phyloP scores from a whole-genome alignment of 2,797 vertebrate genomes.

The Chelidonichthys spinosus region DNA sequence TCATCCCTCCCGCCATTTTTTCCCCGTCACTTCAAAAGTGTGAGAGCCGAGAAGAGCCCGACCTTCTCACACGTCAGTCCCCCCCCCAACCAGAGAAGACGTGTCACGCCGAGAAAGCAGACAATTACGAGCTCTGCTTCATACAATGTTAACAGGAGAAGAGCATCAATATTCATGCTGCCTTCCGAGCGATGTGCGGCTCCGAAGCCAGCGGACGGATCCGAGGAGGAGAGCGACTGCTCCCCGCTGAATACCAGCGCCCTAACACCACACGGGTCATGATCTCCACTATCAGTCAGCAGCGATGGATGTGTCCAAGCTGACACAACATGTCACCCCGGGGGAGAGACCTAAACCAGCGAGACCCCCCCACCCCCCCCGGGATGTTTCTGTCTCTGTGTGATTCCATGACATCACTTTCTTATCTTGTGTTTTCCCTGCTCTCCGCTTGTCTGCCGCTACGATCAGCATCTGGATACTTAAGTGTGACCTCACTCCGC shows the following conservation, averaged over 20 bases:
- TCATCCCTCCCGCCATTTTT: slow-evolving; percentile 39
- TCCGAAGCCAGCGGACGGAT: slow-evolving; percentile 22
- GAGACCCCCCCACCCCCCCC: slow-evolving; percentile 5
- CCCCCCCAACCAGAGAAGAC: slow-evolving; percentile 44
- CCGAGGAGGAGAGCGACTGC: slow-evolving; percentile 4
- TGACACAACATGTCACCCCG: slow-evolving; percentile 16
- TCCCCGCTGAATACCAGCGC: slow-evolving; percentile 29
- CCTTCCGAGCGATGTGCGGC: background rate
- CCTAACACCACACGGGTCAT: slow-evolving; percentile 33
- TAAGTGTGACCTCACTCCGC: slow-evolving; percentile 37
- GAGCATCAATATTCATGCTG: slow-evolving; percentile 72
- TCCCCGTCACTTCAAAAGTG: slow-evolving; percentile 37
- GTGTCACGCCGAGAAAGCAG: slow-evolving; percentile 56
- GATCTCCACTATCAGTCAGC: slow-evolving; percentile 21
- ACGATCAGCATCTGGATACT: slow-evolving; percentile 35
- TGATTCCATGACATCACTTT: slow-evolving; percentile 35
- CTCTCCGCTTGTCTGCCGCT: slow-evolving; percentile 6
- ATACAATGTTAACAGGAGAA: slow-evolving; percentile 70
- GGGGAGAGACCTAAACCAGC: slow-evolving; percentile 7
- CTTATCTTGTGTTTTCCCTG: slow-evolving; percentile 31
- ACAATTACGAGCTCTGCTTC: slow-evolving; percentile 65
- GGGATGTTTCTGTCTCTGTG: slow-evolving; percentile 1
- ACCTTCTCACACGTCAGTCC: slow-evolving; percentile 64
- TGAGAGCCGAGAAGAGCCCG: slow-evolving; percentile 55
- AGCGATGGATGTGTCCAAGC: slow-evolving; percentile 21